A percentile compares a stretch with the other conserved stretches of the same genome.
Evolutionary conservation across 2,797 vertebrate genomes (phyloP).

Genomic region (Paratrypauchen microcephalus): DNA sequence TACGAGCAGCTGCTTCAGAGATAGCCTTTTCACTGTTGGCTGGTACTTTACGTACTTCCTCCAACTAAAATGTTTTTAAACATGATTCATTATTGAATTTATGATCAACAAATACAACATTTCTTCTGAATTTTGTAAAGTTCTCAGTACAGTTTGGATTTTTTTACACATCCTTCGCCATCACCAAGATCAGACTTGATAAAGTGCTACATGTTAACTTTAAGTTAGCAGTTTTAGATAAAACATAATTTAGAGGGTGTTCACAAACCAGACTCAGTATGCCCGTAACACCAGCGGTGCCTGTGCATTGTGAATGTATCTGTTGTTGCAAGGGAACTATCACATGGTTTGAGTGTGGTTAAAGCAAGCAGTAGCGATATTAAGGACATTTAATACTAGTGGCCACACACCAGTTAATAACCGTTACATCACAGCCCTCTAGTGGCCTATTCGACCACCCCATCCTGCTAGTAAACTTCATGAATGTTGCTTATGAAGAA

Average conservation of each 20-base stretch:
- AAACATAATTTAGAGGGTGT: background rate
- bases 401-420: constrained; percentile 4
- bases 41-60: constrained; percentile 83
- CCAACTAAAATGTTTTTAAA: constrained; percentile 73
- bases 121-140: background rate
- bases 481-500: background rate
- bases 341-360: background rate
- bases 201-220: background rate
- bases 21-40: constrained; percentile 81
- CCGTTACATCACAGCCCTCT: constrained; percentile 65
- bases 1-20: constrained; percentile 79
- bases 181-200: background rate
- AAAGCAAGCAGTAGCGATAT: constrained; percentile 6
- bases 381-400: constrained; percentile 2
- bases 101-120: too few relatives aligned
- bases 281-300: background rate
- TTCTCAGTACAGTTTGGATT: background rate
- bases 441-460: constrained; percentile 50
- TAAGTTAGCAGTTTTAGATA: background rate
- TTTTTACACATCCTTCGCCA: background rate
- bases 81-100: background rate
- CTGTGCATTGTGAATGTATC: background rate
- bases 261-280: background rate
- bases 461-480: constrained; percentile 28
- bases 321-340: background rate